Percentiles rank a stretch among this genome's conserved stretches.
These are phyloP conservation scores for Cryptoprocta ferox DNA, from an alignment of 2,797 vertebrate genomes.

Conservation along the genomic window DNA sequence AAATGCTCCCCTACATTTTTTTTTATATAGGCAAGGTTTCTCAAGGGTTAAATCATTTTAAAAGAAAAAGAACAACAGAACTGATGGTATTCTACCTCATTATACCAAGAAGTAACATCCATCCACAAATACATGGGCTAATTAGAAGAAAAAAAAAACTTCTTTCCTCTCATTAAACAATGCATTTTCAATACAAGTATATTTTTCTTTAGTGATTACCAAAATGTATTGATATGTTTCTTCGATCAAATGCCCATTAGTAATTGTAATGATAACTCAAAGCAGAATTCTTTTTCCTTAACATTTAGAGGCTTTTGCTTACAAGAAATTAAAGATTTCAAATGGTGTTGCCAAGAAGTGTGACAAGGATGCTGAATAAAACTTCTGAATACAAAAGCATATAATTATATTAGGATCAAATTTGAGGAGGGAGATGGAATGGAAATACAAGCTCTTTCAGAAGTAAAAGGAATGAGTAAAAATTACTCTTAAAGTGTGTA, in stretches of 20 bases:
- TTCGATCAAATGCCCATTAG: background rate
- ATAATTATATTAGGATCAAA: background rate
- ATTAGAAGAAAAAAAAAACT: background rate
- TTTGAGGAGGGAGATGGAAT: background rate
- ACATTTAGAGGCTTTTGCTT: background rate
- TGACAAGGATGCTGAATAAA: background rate
- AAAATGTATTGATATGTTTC: background rate
- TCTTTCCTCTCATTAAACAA: background rate
- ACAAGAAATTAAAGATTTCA: background rate
- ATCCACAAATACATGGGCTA: background rate
- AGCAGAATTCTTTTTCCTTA: background rate
- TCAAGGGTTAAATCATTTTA: background rate
- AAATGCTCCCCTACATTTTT: background rate
- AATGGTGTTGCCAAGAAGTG: background rate
- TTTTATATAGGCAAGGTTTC: background rate
- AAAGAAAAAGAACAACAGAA: background rate
- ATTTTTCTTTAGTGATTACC: conserved; percentile 19
- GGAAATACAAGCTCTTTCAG: background rate
- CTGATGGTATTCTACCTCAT: background rate
- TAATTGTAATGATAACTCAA: background rate
- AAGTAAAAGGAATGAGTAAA: background rate
- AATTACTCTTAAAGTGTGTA: background rate
- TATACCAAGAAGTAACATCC: background rate
- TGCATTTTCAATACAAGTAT: background rate
- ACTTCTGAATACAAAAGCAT: background rate